These are phyloP conservation scores for Montipora sp. DNA, from an alignment of 64 coral and sea anemone species.

Conservation along the genomic window DNA sequence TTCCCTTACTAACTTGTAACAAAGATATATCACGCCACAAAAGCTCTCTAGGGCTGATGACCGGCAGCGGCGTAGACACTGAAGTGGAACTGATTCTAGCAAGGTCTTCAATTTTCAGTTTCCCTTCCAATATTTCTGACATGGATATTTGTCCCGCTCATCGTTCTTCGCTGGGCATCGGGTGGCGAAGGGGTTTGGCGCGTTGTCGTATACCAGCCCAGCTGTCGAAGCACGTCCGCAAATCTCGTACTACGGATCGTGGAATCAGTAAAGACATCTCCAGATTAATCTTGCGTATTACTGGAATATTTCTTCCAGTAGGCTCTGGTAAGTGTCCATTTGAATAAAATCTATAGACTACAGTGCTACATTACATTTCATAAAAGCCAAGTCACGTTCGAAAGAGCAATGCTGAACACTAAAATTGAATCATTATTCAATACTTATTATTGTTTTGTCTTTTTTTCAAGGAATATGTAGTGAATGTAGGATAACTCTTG, in stretches of 20 bases:
- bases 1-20: too few relatives aligned
- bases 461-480: not conserved
- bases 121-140: constrained; percentile 56
- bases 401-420: constrained; percentile 29
- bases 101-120: constrained; percentile 62
- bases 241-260: constrained; percentile 54
- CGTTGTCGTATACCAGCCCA: constrained; percentile 62
- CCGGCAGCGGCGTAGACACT: constrained; percentile 37
- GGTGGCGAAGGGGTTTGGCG: constrained; percentile 50
- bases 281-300: constrained; percentile 41
- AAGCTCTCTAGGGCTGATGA: too few relatives aligned
- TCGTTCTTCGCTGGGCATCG: constrained; percentile 58
- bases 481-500: too few relatives aligned
- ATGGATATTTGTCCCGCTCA: constrained; percentile 57
- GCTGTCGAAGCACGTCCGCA: constrained; percentile 64
- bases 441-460: not conserved
- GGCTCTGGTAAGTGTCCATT: constrained; percentile 64
- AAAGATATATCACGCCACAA: too few relatives aligned
- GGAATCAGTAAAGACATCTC: constrained; percentile 68
- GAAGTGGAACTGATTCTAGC: constrained; percentile 69
- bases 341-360: constrained; percentile 3
- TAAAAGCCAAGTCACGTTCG: constrained; percentile 16
- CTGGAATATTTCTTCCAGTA: constrained; percentile 12
- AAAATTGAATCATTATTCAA: constrained; percentile 5
- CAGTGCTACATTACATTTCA: constrained; percentile 24